Percentiles rank a stretch among this genome's conserved stretches.
Evolutionary conservation across 2,888 invertebrate species (phyloP).

Genomic region (Plebejus argus): DNA sequence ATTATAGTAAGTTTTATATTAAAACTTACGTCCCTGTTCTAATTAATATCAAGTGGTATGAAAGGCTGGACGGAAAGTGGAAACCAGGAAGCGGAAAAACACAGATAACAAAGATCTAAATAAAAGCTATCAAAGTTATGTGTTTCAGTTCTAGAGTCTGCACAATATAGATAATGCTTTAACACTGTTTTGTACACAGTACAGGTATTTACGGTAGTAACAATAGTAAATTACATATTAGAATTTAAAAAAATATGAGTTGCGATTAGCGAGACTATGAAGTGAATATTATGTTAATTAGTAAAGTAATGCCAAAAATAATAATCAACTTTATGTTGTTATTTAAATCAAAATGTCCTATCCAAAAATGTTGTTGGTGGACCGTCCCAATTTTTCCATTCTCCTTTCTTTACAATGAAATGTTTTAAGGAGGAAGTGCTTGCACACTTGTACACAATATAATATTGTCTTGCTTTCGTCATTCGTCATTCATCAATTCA

Average conservation of each 20-base stretch:
- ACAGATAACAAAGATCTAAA: not conserved
- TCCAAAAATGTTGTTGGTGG: no score
- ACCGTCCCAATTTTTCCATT: no score
- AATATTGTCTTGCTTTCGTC: not conserved
- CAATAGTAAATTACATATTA: no score
- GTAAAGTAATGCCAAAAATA: no score
- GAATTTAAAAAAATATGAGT: no score
- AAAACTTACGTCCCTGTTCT: not conserved
- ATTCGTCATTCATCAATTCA: not conserved
- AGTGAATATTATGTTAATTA: no score
- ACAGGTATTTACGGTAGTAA: no score
- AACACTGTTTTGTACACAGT: not conserved
- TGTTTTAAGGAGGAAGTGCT: not conserved
- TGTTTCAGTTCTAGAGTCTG: not conserved
- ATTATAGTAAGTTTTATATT: not conserved
- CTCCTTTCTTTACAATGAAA: no score
- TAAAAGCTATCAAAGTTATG: constrained; percentile 10
- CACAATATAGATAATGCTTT: not conserved
- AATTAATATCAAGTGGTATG: not conserved
- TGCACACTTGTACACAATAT: not conserved
- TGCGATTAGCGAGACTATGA: no score
- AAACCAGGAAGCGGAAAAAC: not conserved
- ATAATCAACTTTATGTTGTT: no score
- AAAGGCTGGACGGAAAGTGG: not conserved
- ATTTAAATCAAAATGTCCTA: no score